Base-by-base conservation (phyloP, 2,888 invertebrate species). In the Melinaea menophilus region DNA sequence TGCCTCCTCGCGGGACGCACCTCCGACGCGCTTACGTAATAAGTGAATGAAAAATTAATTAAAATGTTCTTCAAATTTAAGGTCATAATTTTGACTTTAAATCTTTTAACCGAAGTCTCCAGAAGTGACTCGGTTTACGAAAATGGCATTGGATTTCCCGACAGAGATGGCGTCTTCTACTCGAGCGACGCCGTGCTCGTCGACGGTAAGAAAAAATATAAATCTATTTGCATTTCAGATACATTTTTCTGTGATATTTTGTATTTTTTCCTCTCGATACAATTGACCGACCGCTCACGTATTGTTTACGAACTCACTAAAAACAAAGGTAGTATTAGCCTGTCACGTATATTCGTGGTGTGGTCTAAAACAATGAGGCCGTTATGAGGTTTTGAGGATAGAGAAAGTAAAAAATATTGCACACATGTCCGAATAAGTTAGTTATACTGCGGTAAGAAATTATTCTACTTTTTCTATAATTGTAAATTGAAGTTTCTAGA, bases 301-400 rank as follows among this genome's bases (percentile, higher is more conserved):
- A 66, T 54, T 59, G 58, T 67, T 67, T 69, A 56, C 63, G 60
- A 68, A 57, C 51, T 55, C 33, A 46, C 33, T 61, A 51, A 56
- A 57, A 45, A 56, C 13, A 54, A 59, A 45, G 35, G 63, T 33
- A 37, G 48, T 62, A 55, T 56, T 63, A 61, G 61, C 51, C 65
- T 66, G 68, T 70, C 60, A 61, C 66, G 67, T 64, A 70, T 80
- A 79, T 76, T 73, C 75, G 75, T 76, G 74, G 78, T 71, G 77
- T 75, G 76, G 75, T 76, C 76, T 79, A 75, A 79, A 85, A 88
- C 87, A 89, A 88, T 86, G 85, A 74, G 76, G 73, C 56, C 75
- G 75, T 75, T 71, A 84, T 82, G 87, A 84, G 89, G 90, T 90
- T 88, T 83, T 79, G 87, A 86, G 90, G 89, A 86, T 89, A 89